Evolutionary conservation across 2,888 invertebrate species (phyloP), one percentile per base, ranked within the genome.

Genomic region (Lutraria lutraria): DNA sequence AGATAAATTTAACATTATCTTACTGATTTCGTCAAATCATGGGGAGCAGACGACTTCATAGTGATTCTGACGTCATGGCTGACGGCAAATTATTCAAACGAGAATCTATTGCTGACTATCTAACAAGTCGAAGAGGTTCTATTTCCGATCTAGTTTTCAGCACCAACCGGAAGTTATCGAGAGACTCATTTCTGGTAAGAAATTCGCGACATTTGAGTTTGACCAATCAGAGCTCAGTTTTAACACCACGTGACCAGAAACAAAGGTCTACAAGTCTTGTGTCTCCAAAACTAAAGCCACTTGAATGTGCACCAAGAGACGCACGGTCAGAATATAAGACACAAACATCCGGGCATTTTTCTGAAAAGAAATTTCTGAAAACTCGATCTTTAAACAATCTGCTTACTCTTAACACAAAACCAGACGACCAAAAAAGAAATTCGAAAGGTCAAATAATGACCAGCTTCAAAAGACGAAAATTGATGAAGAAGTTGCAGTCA

Each of bases 81-180:
- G 82, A 79, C 53, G 76, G 53, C 43, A 85, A 80, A 80, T 13
- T 84, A 12, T 79, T 43, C 68, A 54, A 85, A 52, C 89, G 91
- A 53, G 91, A 91, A 83, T 91, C 91, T 10, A 83, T 90, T 31
- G 84, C 79, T 6, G 90, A 92, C 13, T 90, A 90, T 63, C 56
- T 90, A 15, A 87, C 90, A 52, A 92, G 84, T 60, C 82, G 89
- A 72, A 88, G 90, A 29, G 92, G 89, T 21, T 92, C 92, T 2
- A 86, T 92, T 34, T 92, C 92, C 4, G 92, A 92, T 72, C 87
- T 92, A 4, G 89, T 90, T 8, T 92, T 92, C 76, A 83, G 89
- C 21, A 83, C 56, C 15, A 87, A 89, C 54, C 81, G 88, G 54
- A 88, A 88, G 31, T 43, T 89, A n/a, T 90, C 92, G 60, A 81